Evolutionary conservation across 2,888 invertebrate genomes (phyloP).

Genomic region (Electrophaes corylata): DNA sequence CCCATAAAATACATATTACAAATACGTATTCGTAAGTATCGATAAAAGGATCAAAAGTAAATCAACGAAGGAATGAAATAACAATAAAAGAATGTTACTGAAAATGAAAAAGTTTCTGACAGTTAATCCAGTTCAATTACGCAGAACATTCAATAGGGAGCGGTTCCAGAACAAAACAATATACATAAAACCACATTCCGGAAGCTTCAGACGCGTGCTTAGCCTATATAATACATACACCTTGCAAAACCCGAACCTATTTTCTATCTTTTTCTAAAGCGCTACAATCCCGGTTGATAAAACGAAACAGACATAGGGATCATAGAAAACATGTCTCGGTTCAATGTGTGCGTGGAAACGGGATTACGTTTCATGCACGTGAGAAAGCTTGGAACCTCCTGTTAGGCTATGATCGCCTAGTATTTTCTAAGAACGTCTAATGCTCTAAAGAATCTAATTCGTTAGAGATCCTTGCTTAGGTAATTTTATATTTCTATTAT

Average conservation of each 20-base stretch:
- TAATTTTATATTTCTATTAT: too few species aligned
- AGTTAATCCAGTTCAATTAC: conserved; percentile 18
- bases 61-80: neutral
- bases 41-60: conserved; percentile 2
- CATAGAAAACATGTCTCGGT: conserved; percentile 61
- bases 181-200: conserved; percentile 17
- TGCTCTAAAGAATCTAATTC: conserved; percentile 73
- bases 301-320: conserved; percentile 67
- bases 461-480: conserved; percentile 16
- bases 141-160: conserved; percentile 9
- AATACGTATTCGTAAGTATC: neutral
- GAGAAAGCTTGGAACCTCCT: conserved; percentile 66
- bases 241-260: conserved; percentile 42
- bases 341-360: conserved; percentile 60
- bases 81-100: conserved; percentile 1
- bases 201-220: conserved; percentile 33
- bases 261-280: conserved; percentile 49
- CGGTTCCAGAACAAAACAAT: conserved; percentile 10
- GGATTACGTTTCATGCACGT: conserved; percentile 63
- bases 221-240: conserved; percentile 19
- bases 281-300: conserved; percentile 32
- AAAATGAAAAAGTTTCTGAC: neutral
- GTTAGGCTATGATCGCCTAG: conserved; percentile 66
- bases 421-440: conserved; percentile 84
- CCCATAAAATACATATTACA: conserved; percentile 12